Percentiles rank a stretch among this genome's conserved stretches.
Conservation (phyloP, 2,113 vertebrate species). For the Lichenostomus cassidix region DNA sequence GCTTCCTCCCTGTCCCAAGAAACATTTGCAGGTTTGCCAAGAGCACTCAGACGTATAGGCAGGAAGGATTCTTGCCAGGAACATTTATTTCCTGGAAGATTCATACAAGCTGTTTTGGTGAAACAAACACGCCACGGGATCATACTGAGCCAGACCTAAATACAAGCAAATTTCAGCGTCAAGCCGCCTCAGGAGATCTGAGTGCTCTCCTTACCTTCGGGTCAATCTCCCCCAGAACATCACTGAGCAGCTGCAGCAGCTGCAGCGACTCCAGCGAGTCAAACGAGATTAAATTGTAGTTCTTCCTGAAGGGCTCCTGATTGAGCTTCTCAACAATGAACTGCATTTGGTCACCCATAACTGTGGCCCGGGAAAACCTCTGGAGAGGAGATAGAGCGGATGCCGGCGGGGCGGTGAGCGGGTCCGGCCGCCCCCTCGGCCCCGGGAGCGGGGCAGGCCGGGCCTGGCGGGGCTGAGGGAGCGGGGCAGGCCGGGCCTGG, state of each 20-base stretch:
- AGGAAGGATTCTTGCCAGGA: not conserved
- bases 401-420: no score
- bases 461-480: no score
- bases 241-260: slow-evolving; percentile 90
- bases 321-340: slow-evolving; percentile 94
- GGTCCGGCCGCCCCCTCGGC: not conserved
- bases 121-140: not conserved
- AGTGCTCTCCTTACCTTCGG: slow-evolving; percentile 82
- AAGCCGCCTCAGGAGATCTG: not conserved
- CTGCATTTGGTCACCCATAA: slow-evolving; percentile 95
- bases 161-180: not conserved
- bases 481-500: no score
- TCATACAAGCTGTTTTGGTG: not conserved
- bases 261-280: slow-evolving; percentile 92
- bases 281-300: slow-evolving; percentile 93
- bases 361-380: slow-evolving; percentile 5
- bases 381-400: not conserved
- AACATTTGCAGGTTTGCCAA: slow-evolving; percentile 15
- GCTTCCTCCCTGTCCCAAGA: not conserved
- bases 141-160: not conserved
- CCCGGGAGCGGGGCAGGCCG: not conserved
- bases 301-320: slow-evolving; percentile 94
- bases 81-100: slow-evolving; percentile 16
- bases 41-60: not conserved
- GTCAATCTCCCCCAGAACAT: slow-evolving; percentile 95